Conservation (phyloP, 1,140 invertebrate species). For the Solenopsis fugax region DNA sequence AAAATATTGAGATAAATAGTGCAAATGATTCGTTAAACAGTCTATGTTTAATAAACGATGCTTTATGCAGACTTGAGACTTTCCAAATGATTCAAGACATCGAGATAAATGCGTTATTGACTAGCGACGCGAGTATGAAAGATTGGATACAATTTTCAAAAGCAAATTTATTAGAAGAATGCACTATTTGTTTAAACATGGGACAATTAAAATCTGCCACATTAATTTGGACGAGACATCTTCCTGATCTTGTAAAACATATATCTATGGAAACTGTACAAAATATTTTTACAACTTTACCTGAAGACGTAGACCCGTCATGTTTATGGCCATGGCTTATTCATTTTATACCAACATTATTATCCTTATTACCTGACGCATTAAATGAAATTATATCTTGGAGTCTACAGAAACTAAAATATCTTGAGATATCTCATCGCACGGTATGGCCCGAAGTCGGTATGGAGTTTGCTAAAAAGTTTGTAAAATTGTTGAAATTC, state of each 20-base stretch:
- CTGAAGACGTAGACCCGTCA: conserved; percentile 65
- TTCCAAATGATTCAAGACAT: conserved; percentile 78
- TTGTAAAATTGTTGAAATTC: conserved; percentile 77
- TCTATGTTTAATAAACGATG: conserved; percentile 74
- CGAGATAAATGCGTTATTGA: background rate
- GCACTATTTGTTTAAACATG: conserved; percentile 74
- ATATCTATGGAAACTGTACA: conserved; percentile 69
- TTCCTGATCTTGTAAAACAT: conserved; percentile 68
- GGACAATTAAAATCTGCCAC: conserved; percentile 81
- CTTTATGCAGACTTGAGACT: conserved; percentile 79
- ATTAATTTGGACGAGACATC: conserved; percentile 82
- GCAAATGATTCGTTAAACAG: conserved; percentile 38
- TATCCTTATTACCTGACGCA: conserved; percentile 75
- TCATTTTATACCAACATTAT: conserved; percentile 81
- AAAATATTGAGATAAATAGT: conserved; percentile 61
- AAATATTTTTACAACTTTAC: conserved; percentile 74
- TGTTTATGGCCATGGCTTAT: conserved; percentile 80
- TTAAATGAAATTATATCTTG: conserved; percentile 78
- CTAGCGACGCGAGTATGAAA: conserved; percentile 66
- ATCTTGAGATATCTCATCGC: conserved; percentile 76
- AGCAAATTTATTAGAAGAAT: conserved; percentile 79
- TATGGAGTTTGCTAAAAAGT: conserved; percentile 77
- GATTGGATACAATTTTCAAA: conserved; percentile 81
- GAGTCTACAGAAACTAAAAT: conserved; percentile 78
- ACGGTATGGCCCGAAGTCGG: conserved; percentile 81